These are phyloP conservation scores for Myxocyprinus asiaticus DNA, from an alignment of 2,113 vertebrate species.

Conservation along the genomic window DNA sequence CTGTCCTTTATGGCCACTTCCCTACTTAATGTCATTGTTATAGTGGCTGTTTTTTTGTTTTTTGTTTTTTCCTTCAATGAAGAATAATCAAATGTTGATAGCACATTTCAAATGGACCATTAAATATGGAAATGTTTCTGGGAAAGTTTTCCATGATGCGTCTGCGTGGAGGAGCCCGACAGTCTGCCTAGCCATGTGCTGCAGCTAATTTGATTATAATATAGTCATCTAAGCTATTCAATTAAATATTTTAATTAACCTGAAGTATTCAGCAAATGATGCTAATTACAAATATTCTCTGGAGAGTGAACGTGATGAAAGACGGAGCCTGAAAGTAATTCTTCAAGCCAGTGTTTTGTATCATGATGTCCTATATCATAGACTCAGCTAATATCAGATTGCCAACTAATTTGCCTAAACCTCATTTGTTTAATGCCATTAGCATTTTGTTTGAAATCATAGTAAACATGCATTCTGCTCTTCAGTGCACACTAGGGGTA, in stretches of 20 bases:
- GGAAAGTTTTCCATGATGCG: slow-evolving; percentile 81
- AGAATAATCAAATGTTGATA: slow-evolving; percentile 99
- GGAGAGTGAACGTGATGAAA: slow-evolving; percentile 97
- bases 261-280: slow-evolving; percentile 99
- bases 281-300: slow-evolving; percentile 99
- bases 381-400: slow-evolving; percentile 99
- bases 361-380: slow-evolving; percentile 99
- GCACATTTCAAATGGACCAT: slow-evolving; percentile 99
- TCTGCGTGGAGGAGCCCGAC: slow-evolving; percentile 80
- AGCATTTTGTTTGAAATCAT: slow-evolving; percentile 99
- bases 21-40: slow-evolving; percentile 49
- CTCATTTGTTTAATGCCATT: slow-evolving; percentile 99
- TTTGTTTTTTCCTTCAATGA: slow-evolving; percentile 83
- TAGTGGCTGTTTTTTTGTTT: slow-evolving; percentile 59
- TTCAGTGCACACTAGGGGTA: slow-evolving; percentile 99
- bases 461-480: slow-evolving; percentile 98
- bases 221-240: slow-evolving; percentile 99
- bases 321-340: slow-evolving; percentile 89
- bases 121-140: slow-evolving; percentile 97
- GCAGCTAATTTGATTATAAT: slow-evolving; percentile 99
- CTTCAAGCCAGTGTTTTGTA: slow-evolving; percentile 99
- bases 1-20: slow-evolving; percentile 64
- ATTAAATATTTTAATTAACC: slow-evolving; percentile 99
- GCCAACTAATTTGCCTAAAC: slow-evolving; percentile 98
- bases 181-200: slow-evolving; percentile 87